Conservation (phyloP, 2,113 vertebrate species). For the Erythrocercus mccallii region DNA sequence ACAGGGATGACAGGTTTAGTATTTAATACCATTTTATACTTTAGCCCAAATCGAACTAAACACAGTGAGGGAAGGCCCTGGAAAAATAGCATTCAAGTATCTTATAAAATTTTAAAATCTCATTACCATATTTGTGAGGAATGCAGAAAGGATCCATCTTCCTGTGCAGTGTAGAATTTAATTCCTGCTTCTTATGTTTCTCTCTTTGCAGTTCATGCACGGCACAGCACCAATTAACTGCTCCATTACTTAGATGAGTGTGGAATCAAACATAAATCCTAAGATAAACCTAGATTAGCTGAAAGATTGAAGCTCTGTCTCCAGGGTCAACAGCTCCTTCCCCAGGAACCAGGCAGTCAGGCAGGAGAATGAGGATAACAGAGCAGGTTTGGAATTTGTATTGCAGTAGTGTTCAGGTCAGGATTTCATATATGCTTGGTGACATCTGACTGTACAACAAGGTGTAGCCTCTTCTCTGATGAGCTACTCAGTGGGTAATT, state of each 20-base stretch:
- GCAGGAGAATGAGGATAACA: not conserved
- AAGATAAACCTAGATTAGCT: not conserved
- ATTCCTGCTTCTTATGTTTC: not conserved
- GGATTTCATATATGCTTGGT: not conserved
- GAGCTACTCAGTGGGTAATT: not conserved
- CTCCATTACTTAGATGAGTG: not conserved
- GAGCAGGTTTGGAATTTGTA: not conserved
- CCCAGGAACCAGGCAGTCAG: not conserved
- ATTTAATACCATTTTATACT: not conserved
- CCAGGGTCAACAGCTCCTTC: not conserved
- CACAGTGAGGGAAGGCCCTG: not conserved
- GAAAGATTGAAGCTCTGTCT: not conserved
- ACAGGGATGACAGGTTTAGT: not conserved
- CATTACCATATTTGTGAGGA: not conserved
- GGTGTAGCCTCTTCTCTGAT: not conserved
- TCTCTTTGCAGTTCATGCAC: not conserved
- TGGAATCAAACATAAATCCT: not conserved
- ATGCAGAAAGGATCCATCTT: not conserved
- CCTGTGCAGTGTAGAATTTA: not conserved
- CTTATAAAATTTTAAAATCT: not conserved
- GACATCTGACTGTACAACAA: not conserved
- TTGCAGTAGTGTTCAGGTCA: not conserved
- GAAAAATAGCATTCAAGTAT: not conserved
- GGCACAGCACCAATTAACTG: not conserved
- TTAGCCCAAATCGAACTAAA: not conserved